Evolutionary conservation across 2,113 vertebrate genomes (phyloP).

Genomic region (Seriola rivoliana): DNA sequence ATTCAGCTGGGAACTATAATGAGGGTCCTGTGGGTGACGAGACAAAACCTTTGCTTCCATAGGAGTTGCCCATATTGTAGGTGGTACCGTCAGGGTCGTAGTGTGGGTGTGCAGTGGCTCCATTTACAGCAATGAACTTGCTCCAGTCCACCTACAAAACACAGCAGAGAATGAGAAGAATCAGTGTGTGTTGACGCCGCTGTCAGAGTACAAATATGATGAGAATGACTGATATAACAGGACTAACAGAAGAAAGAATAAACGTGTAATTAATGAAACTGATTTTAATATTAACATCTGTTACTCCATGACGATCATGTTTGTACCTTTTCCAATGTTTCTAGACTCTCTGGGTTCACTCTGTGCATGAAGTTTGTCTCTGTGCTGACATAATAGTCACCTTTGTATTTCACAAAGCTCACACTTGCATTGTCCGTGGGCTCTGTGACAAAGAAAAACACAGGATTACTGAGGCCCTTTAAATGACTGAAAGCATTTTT

Average conservation of each 20-base stretch:
- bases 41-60: constrained; percentile 86
- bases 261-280: background rate
- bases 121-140: constrained; percentile 93
- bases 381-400: constrained; percentile 92
- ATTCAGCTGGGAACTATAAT: too few relatives aligned
- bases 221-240: background rate
- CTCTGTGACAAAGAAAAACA: constrained; percentile 79
- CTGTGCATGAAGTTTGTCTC: constrained; percentile 92
- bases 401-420: constrained; percentile 90
- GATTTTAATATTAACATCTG: background rate
- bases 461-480: background rate
- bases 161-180: background rate
- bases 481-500: background rate
- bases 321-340: constrained; percentile 90
- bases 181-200: background rate
- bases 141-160: constrained; percentile 92
- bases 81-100: constrained; percentile 91
- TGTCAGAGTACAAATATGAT: background rate
- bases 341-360: constrained; percentile 89
- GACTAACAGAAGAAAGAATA: background rate
- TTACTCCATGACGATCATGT: background rate
- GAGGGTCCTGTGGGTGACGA: background rate
- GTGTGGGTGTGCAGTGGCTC: constrained; percentile 96
- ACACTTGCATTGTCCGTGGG: constrained; percentile 91
- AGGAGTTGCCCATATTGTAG: constrained; percentile 98